Conservation (phyloP, 1,140 invertebrate genomes). For the Augochlora pura region DNA sequence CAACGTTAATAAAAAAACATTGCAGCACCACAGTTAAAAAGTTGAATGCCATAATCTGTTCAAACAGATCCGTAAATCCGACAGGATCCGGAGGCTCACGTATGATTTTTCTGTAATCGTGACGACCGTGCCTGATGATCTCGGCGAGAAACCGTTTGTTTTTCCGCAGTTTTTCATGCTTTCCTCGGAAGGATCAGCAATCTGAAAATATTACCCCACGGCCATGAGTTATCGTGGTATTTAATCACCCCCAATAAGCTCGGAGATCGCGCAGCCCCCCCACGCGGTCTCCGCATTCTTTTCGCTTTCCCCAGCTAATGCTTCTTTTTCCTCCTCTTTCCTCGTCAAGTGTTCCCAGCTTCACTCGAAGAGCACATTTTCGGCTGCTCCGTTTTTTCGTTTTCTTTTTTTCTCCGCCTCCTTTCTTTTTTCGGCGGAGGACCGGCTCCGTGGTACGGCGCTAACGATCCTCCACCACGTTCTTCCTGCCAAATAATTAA, state of each 20-base stretch:
- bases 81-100: too few species aligned
- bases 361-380: conserved; percentile 39
- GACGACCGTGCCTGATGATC: neutral
- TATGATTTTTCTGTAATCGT: neutral
- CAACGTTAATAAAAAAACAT: too few species aligned
- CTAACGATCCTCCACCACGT: conserved; percentile 46
- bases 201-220: conserved; percentile 73
- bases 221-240: conserved; percentile 73
- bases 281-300: conserved; percentile 43
- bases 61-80: too few species aligned
- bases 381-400: neutral
- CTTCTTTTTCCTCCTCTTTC: conserved; percentile 20
- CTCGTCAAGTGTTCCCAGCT: neutral
- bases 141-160: neutral
- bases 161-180: neutral
- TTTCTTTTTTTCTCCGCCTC: conserved; percentile 6
- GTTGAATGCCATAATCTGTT: too few species aligned
- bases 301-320: conserved; percentile 13
- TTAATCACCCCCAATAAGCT: conserved; percentile 76
- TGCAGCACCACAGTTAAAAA: too few species aligned
- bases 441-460: conserved; percentile 11
- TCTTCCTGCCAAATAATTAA: conserved; percentile 59
- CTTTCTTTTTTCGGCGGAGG: neutral
- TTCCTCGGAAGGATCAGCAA: conserved; percentile 57
- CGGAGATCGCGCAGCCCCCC: conserved; percentile 58